Evolutionary conservation across 2,113 vertebrate genomes (phyloP).

Genomic region (Phalacrocorax pelagicus): DNA sequence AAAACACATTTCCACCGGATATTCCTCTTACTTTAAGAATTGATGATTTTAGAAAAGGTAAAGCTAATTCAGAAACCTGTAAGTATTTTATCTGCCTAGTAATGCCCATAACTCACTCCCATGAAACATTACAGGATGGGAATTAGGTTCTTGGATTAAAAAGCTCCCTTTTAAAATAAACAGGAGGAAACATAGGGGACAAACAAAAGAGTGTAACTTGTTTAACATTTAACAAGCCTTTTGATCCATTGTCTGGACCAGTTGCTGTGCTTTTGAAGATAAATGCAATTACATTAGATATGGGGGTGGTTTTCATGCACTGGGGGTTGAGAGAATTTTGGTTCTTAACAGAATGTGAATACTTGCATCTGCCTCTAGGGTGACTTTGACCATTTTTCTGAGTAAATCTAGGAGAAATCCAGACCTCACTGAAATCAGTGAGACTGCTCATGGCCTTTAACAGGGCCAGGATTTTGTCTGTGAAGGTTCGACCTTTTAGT

Average conservation of each 20-base stretch:
- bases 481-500: not conserved
- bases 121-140: constrained; percentile 55
- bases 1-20: constrained; percentile 40
- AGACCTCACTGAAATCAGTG: constrained; percentile 8
- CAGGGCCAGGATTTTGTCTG: constrained; percentile 9
- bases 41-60: constrained; percentile 48
- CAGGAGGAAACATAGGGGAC: constrained; percentile 45
- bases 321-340: not conserved
- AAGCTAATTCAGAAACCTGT: constrained; percentile 59
- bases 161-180: constrained; percentile 66
- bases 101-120: constrained; percentile 34
- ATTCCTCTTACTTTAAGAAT: constrained; percentile 39
- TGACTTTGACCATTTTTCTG: not conserved
- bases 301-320: not conserved
- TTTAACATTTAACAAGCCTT: constrained; percentile 62
- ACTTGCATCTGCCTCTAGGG: not conserved
- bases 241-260: constrained; percentile 34
- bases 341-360: not conserved
- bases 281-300: constrained; percentile 1
- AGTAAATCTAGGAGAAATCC: not conserved
- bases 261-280: constrained; percentile 46
- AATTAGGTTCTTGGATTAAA: constrained; percentile 67
- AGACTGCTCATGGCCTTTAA: constrained; percentile 13
- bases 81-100: constrained; percentile 62
- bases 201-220: constrained; percentile 45